A percentile compares a stretch with the other conserved stretches of the same genome.
Conservation (phyloP, 2,888 invertebrate genomes). For the Tetanocera ferruginea region DNA sequence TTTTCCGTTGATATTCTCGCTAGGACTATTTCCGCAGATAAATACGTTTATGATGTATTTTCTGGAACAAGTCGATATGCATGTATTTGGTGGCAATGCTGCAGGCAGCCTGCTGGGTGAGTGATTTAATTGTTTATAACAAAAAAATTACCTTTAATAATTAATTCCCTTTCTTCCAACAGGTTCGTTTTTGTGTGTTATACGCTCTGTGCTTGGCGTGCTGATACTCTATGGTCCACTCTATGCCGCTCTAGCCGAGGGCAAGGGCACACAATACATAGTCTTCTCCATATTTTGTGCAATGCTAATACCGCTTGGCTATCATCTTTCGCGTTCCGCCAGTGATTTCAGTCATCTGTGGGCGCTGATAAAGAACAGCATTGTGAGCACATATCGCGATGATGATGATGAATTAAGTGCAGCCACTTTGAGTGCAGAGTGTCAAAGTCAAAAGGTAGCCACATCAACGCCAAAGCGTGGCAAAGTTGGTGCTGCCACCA, state of each 20-base stretch:
- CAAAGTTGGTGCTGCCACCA: constrained; percentile 26
- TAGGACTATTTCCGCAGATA: constrained; percentile 96
- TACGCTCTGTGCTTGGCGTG: constrained; percentile 85
- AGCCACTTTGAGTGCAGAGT: constrained; percentile 34
- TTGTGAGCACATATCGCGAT: constrained; percentile 81
- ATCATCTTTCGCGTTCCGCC: constrained; percentile 92
- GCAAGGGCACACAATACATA: constrained; percentile 88
- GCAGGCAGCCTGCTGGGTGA: constrained; percentile 83
- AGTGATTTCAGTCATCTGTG: constrained; percentile 92
- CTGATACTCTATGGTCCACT: constrained; percentile 87
- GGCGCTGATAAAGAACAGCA: constrained; percentile 84
- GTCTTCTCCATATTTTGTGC: constrained; percentile 96
- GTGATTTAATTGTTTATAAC: constrained; percentile 9
- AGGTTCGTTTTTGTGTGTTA: constrained; percentile 82
- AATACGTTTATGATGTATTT: constrained; percentile 97
- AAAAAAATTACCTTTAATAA: neutral
- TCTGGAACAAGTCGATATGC: constrained; percentile 95
- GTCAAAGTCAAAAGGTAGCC: constrained; percentile 48
- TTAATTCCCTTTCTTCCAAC: neutral
- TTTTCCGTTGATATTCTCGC: constrained; percentile 93
- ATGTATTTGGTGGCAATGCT: constrained; percentile 90
- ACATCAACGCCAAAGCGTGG: constrained; percentile 41
- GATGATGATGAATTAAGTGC: constrained; percentile 72
- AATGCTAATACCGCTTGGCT: constrained; percentile 87
- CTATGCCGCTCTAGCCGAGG: constrained; percentile 87